phyloP scores from a whole-genome alignment of 2,113 vertebrate species.

The Numida meleagris region DNA sequence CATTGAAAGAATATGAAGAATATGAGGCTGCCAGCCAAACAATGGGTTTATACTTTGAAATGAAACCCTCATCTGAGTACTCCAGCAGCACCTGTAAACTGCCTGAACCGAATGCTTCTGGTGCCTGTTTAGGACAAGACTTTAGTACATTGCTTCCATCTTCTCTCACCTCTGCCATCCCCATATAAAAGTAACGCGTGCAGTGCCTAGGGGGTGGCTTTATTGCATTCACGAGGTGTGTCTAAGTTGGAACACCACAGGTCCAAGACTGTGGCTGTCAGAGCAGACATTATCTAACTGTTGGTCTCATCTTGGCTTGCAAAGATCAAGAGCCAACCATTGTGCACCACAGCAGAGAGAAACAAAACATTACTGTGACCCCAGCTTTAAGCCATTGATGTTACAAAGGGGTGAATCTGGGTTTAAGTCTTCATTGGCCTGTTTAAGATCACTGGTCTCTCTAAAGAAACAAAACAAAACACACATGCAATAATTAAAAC shows the following conservation, averaged over 20 bases:
- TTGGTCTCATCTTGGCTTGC: not conserved
- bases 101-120: not conserved
- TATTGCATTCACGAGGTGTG: not conserved
- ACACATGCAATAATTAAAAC: constrained; percentile 35
- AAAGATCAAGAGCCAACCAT: not conserved
- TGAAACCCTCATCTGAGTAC: not conserved
- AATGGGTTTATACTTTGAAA: not conserved
- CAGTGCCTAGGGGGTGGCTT: accelerated
- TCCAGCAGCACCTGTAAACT: not conserved
- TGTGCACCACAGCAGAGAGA: not conserved
- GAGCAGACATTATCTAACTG: not conserved
- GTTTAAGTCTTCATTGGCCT: not conserved
- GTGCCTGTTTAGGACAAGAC: not conserved
- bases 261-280: not conserved
- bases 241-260: not conserved
- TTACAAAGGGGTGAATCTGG: not conserved
- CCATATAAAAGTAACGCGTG: not conserved
- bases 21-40: not conserved
- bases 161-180: not conserved
- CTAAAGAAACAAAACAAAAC: not conserved
- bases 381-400: not conserved
- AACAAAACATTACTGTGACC: not conserved
- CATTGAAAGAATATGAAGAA: not conserved
- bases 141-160: not conserved
- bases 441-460: constrained; percentile 18